Conservation (phyloP, 2,888 invertebrate genomes). For the Congeria kusceri region DNA sequence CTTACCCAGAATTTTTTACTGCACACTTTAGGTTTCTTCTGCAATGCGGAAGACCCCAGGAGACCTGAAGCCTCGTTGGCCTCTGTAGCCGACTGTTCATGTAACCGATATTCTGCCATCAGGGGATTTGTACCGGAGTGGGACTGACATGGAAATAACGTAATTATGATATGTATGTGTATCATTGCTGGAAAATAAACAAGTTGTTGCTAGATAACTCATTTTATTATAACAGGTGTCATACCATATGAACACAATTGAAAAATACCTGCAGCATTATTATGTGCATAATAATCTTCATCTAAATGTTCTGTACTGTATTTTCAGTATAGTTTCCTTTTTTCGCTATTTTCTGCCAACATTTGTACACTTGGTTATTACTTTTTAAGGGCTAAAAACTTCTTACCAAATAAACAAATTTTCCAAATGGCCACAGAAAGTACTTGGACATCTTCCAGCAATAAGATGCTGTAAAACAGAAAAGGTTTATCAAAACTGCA, state of each 20-base stretch:
- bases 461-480: slow-evolving; percentile 63
- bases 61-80: slow-evolving; percentile 36
- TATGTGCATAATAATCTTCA: too few species aligned
- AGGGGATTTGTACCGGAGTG: slow-evolving; percentile 23
- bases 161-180: too few species aligned
- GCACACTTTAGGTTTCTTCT: slow-evolving; percentile 24
- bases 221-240: too few species aligned
- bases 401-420: slow-evolving; percentile 81
- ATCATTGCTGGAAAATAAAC: too few species aligned
- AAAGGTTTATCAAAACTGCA: neutral
- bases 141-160: slow-evolving; percentile 10
- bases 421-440: slow-evolving; percentile 84
- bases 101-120: slow-evolving; percentile 36
- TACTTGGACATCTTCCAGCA: slow-evolving; percentile 79
- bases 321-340: too few species aligned
- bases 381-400: neutral
- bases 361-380: too few species aligned
- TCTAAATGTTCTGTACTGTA: too few species aligned
- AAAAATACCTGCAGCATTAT: too few species aligned
- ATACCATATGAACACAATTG: too few species aligned
- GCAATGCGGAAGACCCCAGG: slow-evolving; percentile 21
- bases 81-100: neutral
- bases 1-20: slow-evolving; percentile 33
- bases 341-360: too few species aligned
- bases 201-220: too few species aligned